Evolutionary conservation across 2,113 vertebrate species (phyloP).

Genomic region (Mobula birostris): DNA sequence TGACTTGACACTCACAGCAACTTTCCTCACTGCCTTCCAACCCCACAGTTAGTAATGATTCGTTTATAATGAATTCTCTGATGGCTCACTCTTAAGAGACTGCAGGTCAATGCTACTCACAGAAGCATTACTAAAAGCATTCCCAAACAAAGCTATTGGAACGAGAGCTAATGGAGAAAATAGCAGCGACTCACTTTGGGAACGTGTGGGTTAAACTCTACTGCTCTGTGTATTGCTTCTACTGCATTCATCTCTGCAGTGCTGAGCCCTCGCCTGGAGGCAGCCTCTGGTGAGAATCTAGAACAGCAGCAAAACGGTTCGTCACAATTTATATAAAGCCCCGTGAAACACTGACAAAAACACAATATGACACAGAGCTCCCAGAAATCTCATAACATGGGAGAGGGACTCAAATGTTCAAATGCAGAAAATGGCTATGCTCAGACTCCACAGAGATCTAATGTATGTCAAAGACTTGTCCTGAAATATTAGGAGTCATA

Average conservation of each 20-base stretch:
- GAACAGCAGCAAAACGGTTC: slow-evolving; percentile 49
- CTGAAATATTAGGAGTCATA: neutral
- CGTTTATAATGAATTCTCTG: neutral
- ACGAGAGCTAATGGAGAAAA: neutral
- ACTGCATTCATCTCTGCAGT: slow-evolving; percentile 99
- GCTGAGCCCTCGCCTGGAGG: slow-evolving; percentile 87
- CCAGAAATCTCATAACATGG: neutral
- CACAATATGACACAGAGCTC: neutral
- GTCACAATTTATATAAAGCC: neutral
- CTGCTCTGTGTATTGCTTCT: slow-evolving; percentile 97
- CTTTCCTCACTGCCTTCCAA: neutral
- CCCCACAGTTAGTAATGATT: neutral
- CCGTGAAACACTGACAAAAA: neutral
- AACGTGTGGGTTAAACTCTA: slow-evolving; percentile 97
- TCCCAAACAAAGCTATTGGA: neutral
- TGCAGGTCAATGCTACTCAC: neutral
- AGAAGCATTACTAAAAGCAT: neutral
- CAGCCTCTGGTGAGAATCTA: slow-evolving; percentile 96
- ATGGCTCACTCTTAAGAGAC: neutral
- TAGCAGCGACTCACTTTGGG: slow-evolving; percentile 81
- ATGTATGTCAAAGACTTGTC: neutral
- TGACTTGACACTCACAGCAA: neutral
- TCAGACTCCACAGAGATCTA: neutral
- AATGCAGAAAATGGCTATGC: neutral
- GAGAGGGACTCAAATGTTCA: neutral